Percentiles rank a stretch among this genome's conserved stretches.
These are phyloP conservation scores for Lepus townsendii DNA, from an alignment of 2,797 vertebrate genomes.

Conservation along the genomic window DNA sequence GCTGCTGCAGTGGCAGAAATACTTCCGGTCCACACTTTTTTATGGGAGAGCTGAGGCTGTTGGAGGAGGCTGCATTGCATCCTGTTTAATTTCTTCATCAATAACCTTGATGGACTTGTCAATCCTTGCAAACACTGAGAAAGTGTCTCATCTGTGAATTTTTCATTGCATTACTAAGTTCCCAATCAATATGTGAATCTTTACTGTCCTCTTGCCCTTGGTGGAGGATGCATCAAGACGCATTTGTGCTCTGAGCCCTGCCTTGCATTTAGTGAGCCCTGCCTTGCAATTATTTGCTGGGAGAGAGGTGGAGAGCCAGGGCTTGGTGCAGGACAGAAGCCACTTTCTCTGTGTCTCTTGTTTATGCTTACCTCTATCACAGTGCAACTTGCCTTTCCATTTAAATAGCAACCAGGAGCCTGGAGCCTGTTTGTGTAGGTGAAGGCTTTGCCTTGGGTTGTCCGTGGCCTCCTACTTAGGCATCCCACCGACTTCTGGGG, in stretches of 20 bases:
- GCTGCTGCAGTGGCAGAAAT: not conserved
- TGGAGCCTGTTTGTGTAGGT: not conserved
- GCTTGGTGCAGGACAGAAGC: not conserved
- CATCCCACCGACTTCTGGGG: not conserved
- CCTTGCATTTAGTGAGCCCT: not conserved
- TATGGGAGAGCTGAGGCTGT: slow-evolving; percentile 14
- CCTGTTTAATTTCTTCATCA: slow-evolving; percentile 75
- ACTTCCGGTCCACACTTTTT: slow-evolving; percentile 30
- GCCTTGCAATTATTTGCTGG: slow-evolving; percentile 58
- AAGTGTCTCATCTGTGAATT: slow-evolving; percentile 64
- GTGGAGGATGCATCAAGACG: slow-evolving; percentile 12
- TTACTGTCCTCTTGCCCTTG: slow-evolving; percentile 69
- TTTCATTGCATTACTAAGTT: slow-evolving; percentile 67
- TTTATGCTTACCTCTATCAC: not conserved
- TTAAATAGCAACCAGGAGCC: not conserved
- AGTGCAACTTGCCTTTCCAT: not conserved
- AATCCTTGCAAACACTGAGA: slow-evolving; percentile 64
- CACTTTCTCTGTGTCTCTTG: not conserved
- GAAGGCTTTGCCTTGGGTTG: not conserved
- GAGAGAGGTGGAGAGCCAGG: not conserved
- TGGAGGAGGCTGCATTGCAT: not conserved
- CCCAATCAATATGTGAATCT: slow-evolving; percentile 71
- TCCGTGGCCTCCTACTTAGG: not conserved
- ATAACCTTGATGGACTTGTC: slow-evolving; percentile 72
- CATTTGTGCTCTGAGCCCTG: slow-evolving; percentile 59